Conservation (phyloP, 2,888 invertebrate genomes). For the Dolichopus griseipennis region DNA sequence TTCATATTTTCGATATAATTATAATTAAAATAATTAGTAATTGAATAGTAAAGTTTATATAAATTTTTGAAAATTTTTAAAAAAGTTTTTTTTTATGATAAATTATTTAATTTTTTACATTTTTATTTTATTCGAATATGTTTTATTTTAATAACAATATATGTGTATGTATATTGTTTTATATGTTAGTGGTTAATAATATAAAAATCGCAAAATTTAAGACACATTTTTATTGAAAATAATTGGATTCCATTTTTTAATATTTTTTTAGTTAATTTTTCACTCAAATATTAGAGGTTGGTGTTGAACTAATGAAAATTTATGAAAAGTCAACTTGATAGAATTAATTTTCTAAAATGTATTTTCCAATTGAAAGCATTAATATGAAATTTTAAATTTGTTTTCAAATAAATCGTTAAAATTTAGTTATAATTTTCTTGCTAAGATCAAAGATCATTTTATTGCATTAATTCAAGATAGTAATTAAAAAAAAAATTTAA, state of each 20-base stretch:
- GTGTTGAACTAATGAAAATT: too few relatives aligned
- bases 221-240: background rate
- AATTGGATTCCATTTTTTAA: background rate
- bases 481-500: too few relatives aligned
- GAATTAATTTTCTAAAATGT: too few relatives aligned
- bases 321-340: too few relatives aligned
- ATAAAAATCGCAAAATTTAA: constrained; percentile 1
- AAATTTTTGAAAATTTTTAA: background rate
- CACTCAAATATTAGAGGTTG: too few relatives aligned
- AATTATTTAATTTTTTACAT: background rate
- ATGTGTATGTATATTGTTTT: background rate
- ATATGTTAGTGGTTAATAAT: background rate
- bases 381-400: too few relatives aligned
- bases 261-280: background rate
- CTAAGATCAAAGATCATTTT: too few relatives aligned
- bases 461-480: too few relatives aligned
- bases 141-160: background rate
- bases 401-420: too few relatives aligned
- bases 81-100: background rate
- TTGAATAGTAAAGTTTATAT: background rate
- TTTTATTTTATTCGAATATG: constrained; percentile 3
- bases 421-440: too few relatives aligned
- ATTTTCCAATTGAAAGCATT: too few relatives aligned
- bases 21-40: background rate
- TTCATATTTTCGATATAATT: background rate